Evolutionary conservation across 1,140 invertebrate species (phyloP).

Genomic region (Macrosteles quadrilineatus): DNA sequence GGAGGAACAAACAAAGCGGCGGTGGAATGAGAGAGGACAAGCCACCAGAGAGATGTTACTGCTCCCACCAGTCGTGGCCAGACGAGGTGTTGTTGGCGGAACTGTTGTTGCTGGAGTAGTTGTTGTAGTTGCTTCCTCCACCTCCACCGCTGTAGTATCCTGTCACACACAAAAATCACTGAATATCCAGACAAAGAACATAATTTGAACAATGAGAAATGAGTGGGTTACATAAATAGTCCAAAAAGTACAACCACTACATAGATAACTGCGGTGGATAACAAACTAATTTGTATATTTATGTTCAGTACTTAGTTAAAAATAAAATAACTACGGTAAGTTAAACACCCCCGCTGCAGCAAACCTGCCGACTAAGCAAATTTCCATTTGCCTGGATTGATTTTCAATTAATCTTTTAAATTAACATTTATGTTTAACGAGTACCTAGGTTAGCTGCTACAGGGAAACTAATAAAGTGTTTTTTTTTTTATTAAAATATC

Average conservation of each 20-base stretch:
- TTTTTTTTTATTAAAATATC: no score
- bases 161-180: neutral
- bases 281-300: neutral
- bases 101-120: neutral
- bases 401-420: no score
- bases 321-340: neutral
- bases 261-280: neutral
- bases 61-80: constrained; percentile 6
- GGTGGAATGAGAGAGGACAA: constrained; percentile 15
- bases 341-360: no score
- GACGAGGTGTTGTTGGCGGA: neutral
- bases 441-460: no score
- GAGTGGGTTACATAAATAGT: neutral
- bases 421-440: no score
- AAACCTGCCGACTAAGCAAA: no score
- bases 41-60: neutral
- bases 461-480: no score
- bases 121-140: constrained; percentile 1
- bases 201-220: neutral
- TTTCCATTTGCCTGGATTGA: no score
- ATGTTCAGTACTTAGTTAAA: neutral
- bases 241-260: neutral
- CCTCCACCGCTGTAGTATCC: neutral
- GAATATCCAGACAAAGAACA: no score
- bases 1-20: constrained; percentile 21